A percentile compares a stretch with the other conserved stretches of the same genome.
phyloP scores from a whole-genome alignment of 1,140 invertebrate genomes.

The Bombus pascuorum region DNA sequence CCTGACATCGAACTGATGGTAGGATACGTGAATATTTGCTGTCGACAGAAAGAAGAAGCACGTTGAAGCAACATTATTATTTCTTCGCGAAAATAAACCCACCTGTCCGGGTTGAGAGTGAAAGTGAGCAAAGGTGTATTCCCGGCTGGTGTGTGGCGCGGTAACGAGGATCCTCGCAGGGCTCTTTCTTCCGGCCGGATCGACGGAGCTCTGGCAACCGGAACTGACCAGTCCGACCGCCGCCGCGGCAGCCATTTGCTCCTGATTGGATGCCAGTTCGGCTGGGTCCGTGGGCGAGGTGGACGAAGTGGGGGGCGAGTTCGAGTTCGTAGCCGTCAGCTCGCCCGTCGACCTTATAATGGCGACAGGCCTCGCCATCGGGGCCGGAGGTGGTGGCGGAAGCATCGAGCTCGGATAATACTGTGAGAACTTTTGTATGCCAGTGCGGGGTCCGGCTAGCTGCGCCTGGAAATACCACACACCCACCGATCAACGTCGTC shows the following conservation, averaged over 20 bases:
- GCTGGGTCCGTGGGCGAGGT: slow-evolving; percentile 83
- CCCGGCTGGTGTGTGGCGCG: slow-evolving; percentile 84
- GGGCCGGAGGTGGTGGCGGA: slow-evolving; percentile 97
- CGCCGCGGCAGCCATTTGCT: slow-evolving; percentile 78
- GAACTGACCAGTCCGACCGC: slow-evolving; percentile 80
- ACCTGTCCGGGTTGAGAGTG: slow-evolving; percentile 95
- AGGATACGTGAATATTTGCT: slow-evolving; percentile 95
- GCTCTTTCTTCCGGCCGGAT: slow-evolving; percentile 80
- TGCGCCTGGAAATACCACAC: slow-evolving; percentile 82
- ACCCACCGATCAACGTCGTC: slow-evolving; percentile 79
- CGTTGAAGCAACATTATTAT: no score
- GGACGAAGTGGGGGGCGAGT: slow-evolving; percentile 86
- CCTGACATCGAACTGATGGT: slow-evolving; percentile 91
- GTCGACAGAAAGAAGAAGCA: not conserved
- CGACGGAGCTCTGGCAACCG: slow-evolving; percentile 81
- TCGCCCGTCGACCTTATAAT: slow-evolving; percentile 95
- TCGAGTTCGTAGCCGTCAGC: slow-evolving; percentile 80
- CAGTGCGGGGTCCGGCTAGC: slow-evolving; percentile 85
- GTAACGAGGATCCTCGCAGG: slow-evolving; percentile 80
- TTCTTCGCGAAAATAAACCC: slow-evolving; percentile 60
- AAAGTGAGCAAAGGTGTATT: slow-evolving; percentile 95
- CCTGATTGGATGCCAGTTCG: slow-evolving; percentile 75
- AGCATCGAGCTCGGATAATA: slow-evolving; percentile 95
- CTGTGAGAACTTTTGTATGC: slow-evolving; percentile 88
- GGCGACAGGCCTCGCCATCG: slow-evolving; percentile 97